Evolutionary conservation across 2,888 invertebrate genomes (phyloP), one percentile per base, ranked within the genome.

Genomic region (Digitonthophagus gazella): DNA sequence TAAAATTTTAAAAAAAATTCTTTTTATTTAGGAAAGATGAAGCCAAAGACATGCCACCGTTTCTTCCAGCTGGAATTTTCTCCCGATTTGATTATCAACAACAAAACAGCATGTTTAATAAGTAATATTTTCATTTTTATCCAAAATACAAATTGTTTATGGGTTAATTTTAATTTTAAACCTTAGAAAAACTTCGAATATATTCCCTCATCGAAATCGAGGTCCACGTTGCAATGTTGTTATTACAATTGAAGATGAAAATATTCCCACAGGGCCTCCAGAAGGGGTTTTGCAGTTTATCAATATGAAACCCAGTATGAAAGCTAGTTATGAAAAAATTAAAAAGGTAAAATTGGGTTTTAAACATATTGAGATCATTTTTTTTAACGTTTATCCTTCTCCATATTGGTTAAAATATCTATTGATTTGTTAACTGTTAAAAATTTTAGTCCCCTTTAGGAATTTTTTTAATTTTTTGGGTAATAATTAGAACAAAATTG

Each of bases 1-100:
- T 14, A 22, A 11, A 22, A 65, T 28, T 22, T 4, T 15, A 8
- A 56, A 56, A 56, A 56, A 56, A 8, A 66, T n/a, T n/a, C n/a
- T n/a, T n/a, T n/a, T n/a, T n/a, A 70, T 72, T 58, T 67, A 76
- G 75, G 58, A 69, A 70, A 4, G 66, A 71, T 15, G 73, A 75
- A 61, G 65, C 71, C 2, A 57, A 69, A 58, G 77, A 80, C 72
- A 84, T 87, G 2, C 89, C 90, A 0, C 81, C 90, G 15, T 90
- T 91, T 76, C 84, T 95, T 55, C 87, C 92, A n/a, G 96, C 96
- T 15, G 84, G 90, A 15, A 85, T 88, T 54, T 96, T 95, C 81
- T 90, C 93, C 19, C 88, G 94, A 72, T 89, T 91, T 74, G 95
- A 95, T 78, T 88, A 85, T 15, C 75, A 75, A 66, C 28, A 44